Evolutionary conservation across 1,140 invertebrate species (phyloP), one percentile per base, ranked within the genome.

Genomic region (Papilio xuthus): DNA sequence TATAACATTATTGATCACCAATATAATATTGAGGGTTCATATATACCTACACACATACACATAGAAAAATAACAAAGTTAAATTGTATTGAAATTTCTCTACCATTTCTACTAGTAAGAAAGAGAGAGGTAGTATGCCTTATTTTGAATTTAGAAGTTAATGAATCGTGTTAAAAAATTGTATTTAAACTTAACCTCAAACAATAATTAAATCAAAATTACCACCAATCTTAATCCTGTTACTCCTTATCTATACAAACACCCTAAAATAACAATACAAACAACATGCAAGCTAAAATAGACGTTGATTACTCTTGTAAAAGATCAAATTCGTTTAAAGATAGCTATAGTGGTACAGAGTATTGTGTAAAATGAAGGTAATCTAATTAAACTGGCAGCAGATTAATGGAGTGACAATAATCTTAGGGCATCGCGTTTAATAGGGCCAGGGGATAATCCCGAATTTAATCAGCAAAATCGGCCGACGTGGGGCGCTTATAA

Each of bases 331-430:
- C 37, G 37, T 42, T 76, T 63, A 37, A 42, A 42, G 26, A 42
- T 76, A 9, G 15, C 18, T n/a, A 28, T n/a, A 53, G 23, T 41
- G 18, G n/a, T 73, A 42, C 10, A 73, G 20, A n/a, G 53, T 56
- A 63, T 76, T 63, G 74, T 37, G 47, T 77, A 82, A 82, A 83
- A 85, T 73, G 67, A 82, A 78, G 78, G 78, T 85, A 83, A 88
- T 87, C 83, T 90, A 88, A 90, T 92, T 90, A 90, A 90, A 86
- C 86, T 81, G 80, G 84, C 80, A 70, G 50, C 32, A 86, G 86
- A 89, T 92, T 90, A 92, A 91, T 91, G 90, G 87, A 83, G 88
- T 92, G 90, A 91, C 90, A 90, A 92, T 90, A 90, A 91, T 91
- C 90, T 90, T 89, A 86, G 84, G 81, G 83, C 82, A 82, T 86